phyloP scores from a whole-genome alignment of 37 sponge, comb jelly and placozoan genomes.

The Geodia barretti region DNA sequence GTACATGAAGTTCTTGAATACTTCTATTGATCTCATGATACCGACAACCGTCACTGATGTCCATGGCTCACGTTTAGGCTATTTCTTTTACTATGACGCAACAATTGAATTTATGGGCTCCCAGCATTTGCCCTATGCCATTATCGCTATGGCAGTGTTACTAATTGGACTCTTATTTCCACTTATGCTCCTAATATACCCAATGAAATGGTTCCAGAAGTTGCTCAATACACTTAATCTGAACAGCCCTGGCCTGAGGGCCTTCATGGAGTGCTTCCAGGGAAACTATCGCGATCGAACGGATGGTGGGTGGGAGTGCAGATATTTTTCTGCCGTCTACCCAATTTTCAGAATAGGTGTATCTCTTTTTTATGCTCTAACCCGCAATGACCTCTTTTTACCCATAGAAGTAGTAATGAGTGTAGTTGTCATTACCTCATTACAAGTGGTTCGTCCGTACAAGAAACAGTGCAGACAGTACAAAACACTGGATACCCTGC shows the following conservation, averaged over 20 bases:
- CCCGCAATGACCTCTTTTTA: neutral
- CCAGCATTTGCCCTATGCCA: conserved; percentile 19
- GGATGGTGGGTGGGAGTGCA: conserved; percentile 11
- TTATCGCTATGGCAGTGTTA: conserved; percentile 13
- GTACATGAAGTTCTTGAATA: conserved; percentile 19
- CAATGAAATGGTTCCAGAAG: neutral
- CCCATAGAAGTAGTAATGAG: too few relatives aligned
- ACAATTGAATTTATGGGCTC: conserved; percentile 10
- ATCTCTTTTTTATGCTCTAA: too few relatives aligned
- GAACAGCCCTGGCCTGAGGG: neutral
- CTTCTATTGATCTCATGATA: conserved; percentile 9
- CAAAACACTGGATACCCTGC: too few relatives aligned
- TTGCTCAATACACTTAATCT: neutral
- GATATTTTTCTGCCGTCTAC: conserved; percentile 20
- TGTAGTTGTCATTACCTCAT: too few relatives aligned
- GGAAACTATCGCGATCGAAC: conserved; percentile 25
- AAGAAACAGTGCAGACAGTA: too few relatives aligned
- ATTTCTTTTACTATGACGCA: conserved; percentile 12
- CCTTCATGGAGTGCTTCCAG: conserved; percentile 6
- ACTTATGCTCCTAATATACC: neutral
- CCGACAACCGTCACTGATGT: conserved; percentile 4
- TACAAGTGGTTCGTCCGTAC: too few relatives aligned
- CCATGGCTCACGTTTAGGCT: neutral
- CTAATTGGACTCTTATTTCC: conserved; percentile 22
- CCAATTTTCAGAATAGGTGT: neutral